Percentiles rank a stretch among this genome's conserved stretches.
Evolutionary conservation across 2,113 vertebrate species (phyloP).

Genomic region (Poecilia latipinna): DNA sequence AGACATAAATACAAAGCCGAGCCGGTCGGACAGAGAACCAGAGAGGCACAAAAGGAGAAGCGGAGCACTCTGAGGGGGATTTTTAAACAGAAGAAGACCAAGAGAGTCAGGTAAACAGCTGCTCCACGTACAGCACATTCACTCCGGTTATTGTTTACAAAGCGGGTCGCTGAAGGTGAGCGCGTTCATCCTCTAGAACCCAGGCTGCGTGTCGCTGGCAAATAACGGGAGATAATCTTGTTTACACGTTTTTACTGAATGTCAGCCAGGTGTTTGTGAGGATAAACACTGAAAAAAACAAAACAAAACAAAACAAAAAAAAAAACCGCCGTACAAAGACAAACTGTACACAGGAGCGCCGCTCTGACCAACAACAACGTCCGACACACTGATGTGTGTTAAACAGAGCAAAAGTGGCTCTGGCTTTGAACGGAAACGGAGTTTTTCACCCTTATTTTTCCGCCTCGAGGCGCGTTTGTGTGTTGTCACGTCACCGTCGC

Average conservation of each 20-base stretch:
- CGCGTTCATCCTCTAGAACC: neutral
- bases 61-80: constrained; percentile 45
- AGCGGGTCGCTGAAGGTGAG: constrained; percentile 17
- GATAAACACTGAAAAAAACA: neutral
- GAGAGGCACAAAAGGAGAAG: constrained; percentile 67
- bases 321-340: neutral
- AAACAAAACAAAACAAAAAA: neutral
- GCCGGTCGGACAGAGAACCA: constrained; percentile 60
- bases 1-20: constrained; percentile 81
- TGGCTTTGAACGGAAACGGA: neutral
- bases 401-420: constrained; percentile 2
- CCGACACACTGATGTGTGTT: neutral
- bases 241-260: neutral
- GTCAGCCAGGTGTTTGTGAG: constrained; percentile 23
- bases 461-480: neutral
- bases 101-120: constrained; percentile 76
- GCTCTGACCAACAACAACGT: neutral
- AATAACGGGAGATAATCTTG: constrained; percentile 5
- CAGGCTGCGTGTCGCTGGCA: constrained; percentile 5
- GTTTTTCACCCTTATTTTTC: neutral
- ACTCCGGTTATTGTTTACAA: neutral
- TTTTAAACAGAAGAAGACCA: constrained; percentile 70
- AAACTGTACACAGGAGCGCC: neutral
- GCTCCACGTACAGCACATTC: neutral
- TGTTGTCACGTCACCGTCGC: neutral